Evolutionary conservation across 2,113 vertebrate genomes (phyloP).

Genomic region (Monarcha castaneiventris): DNA sequence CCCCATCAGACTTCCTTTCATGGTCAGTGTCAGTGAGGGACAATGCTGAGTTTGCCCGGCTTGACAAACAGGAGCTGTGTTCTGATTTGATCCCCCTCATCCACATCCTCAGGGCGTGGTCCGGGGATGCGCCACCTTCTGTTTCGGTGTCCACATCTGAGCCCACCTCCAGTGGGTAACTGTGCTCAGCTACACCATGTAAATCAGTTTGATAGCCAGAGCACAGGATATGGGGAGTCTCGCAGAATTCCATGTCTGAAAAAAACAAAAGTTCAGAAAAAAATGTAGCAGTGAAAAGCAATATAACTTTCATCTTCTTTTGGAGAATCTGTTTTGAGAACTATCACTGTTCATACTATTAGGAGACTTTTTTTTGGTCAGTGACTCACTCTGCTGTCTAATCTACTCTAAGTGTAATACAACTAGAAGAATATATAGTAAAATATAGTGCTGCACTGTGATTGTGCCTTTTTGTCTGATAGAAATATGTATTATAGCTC

Average conservation of each 20-base stretch:
- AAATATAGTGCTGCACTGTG: not conserved
- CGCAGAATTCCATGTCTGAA: constrained; percentile 91
- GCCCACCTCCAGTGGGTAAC: constrained; percentile 86
- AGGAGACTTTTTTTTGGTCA: not conserved
- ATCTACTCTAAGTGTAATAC: not conserved
- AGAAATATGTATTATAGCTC: not conserved
- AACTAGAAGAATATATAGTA: not conserved
- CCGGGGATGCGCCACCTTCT: constrained; percentile 85
- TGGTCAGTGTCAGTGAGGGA: constrained; percentile 97
- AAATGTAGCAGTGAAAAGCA: not conserved
- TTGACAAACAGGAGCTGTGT: constrained; percentile 93
- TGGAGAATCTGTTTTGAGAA: not conserved
- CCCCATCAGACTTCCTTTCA: constrained; percentile 93
- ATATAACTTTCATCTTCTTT: not conserved
- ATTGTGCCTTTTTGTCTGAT: not conserved
- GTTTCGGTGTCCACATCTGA: constrained; percentile 91
- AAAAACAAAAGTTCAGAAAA: constrained; percentile 39
- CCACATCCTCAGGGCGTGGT: constrained; percentile 90
- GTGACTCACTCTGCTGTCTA: not conserved
- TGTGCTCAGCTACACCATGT: constrained; percentile 75
- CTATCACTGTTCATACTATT: not conserved
- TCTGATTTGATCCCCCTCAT: constrained; percentile 92
- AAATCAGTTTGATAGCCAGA: constrained; percentile 84
- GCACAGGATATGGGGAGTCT: constrained; percentile 84
- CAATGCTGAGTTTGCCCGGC: constrained; percentile 91